phyloP scores from a whole-genome alignment of 2,113 vertebrate species.

The western clawed frog (Xenopus tropicalis) region UCB_Xtro_10.0 CM004446.2:99090501-99091000 shows the following conservation, averaged over 20 bases:
- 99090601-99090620: too few relatives aligned
- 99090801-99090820: constrained; percentile 29
- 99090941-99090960: neutral
- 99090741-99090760: constrained; percentile 5
- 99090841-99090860: constrained; percentile 47
- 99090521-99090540: too few relatives aligned
- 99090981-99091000: neutral
- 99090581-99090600: too few relatives aligned
- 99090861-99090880: constrained; percentile 42
- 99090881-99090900: constrained; percentile 44
- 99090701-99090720: neutral
- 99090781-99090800: constrained; percentile 38
- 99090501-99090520: too few relatives aligned
- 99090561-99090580: too few relatives aligned
- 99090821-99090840: constrained; percentile 36
- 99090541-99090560: too few relatives aligned
- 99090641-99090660: too few relatives aligned
- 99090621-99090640: too few relatives aligned
- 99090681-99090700: neutral
- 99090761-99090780: constrained; percentile 5
- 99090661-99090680: too few relatives aligned
- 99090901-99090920: constrained; percentile 33
- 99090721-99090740: neutral
- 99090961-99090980: constrained; percentile 7
- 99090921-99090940: constrained; percentile 7